Base-by-base conservation (phyloP, 2,888 invertebrate species). In the Coenonympha arcania region DNA sequence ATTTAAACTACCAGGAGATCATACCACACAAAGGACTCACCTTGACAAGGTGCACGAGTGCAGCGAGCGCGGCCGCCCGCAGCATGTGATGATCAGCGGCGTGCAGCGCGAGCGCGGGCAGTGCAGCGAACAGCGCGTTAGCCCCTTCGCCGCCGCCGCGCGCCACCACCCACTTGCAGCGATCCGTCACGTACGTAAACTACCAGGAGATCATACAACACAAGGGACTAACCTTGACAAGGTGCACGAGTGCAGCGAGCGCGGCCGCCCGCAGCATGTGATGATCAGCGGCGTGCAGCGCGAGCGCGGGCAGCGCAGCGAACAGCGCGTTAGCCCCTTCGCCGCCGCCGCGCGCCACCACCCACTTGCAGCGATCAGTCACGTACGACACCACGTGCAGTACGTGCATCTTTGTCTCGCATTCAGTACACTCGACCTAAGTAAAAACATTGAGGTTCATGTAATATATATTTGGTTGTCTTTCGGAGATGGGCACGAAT, bases 381-480 rank as follows among this genome's bases (percentile, higher is more conserved):
- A 97, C 91, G 71, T 93, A 92, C 36, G 96, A 95, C 76, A 97
- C 90, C 51, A 95, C 95, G 77, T 93, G 93, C 28, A 98, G 87
- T 16, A 97, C 94, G 73, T 95, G 94, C 93, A 97, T 95, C 91
- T 97, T 98, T 1, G 96, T 95, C 76, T 98, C 97, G 81, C 95
- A 96, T 80, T 96, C 96, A 58, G 90, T 89, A 0, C 94, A 93
- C 72, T 95, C 95, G 71, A 95, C 93, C 65, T 98, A 79, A 28
- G 11, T 15, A 31, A 6, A 3, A 31, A 6, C 8, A 31, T 8
- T 30, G 30, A 30, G 11, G 13, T 30, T 30, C n/a, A 30, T 6
- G 13, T 30, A 11, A 9, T 9, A 8, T 9, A 26, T 6, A 9
- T 26, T 26, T 11, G n/a, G n/a, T n/a, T n/a, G n/a, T n/a, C n/a